These are phyloP conservation scores for Scolopax bukidnonensis DNA, from an alignment of 2,797 vertebrate species.

Conservation along the genomic window DNA sequence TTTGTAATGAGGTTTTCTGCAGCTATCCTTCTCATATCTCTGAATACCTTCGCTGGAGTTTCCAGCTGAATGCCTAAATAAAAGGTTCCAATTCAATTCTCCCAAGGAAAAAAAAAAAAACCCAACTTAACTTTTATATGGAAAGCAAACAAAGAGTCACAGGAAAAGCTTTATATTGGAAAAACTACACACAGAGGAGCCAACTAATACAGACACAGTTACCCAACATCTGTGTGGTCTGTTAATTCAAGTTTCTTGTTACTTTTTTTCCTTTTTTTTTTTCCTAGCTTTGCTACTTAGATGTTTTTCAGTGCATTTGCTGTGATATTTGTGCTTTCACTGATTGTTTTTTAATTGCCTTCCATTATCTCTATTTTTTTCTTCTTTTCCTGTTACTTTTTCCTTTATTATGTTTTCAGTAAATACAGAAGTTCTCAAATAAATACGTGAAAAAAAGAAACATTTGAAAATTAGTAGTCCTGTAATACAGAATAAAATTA, in stretches of 20 bases:
- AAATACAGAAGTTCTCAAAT: not conserved
- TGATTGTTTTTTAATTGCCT: not conserved
- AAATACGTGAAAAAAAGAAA: not conserved
- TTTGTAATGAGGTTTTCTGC: not conserved
- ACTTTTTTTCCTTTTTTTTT: not conserved
- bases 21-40: not conserved
- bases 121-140: not conserved
- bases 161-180: not conserved
- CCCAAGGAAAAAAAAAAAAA: not conserved
- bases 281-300: not conserved
- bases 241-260: not conserved
- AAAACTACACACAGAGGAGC: not conserved
- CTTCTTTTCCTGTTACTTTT: not conserved
- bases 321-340: not conserved
- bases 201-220: not conserved
- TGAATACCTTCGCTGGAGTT: not conserved
- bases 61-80: not conserved
- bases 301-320: not conserved
- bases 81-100: not conserved
- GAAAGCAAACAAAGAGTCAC: not conserved
- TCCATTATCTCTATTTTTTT: not conserved
- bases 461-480: not conserved
- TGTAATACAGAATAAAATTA: not conserved
- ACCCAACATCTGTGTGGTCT: not conserved
- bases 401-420: not conserved